Evolutionary conservation across 2,113 vertebrate species (phyloP).

Genomic region (Sinocyclocheilus rhinocerous): DNA sequence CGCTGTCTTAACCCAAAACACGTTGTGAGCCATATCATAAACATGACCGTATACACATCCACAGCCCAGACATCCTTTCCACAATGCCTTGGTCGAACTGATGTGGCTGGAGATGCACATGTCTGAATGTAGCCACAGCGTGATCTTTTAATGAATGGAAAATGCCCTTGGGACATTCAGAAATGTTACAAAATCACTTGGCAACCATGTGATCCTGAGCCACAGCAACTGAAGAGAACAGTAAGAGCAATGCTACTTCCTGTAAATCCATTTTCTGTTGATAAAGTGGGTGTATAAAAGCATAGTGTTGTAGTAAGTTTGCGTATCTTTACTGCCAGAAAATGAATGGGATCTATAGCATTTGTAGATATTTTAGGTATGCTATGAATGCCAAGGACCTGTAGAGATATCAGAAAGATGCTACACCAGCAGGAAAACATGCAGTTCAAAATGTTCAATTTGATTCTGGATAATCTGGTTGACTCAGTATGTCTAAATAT

Average conservation of each 20-base stretch:
- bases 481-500: background rate
- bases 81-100: conserved; percentile 42
- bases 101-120: conserved; percentile 60
- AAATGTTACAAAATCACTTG: conserved; percentile 29
- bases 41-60: conserved; percentile 12
- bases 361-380: background rate
- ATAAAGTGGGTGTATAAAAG: background rate
- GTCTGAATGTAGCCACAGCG: conserved; percentile 53
- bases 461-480: background rate
- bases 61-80: conserved; percentile 27
- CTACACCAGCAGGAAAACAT: background rate
- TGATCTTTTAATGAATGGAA: conserved; percentile 37
- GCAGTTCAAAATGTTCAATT: background rate
- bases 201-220: background rate
- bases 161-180: conserved; percentile 57
- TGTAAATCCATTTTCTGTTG: background rate
- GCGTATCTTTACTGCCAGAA: background rate
- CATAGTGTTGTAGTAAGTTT: background rate
- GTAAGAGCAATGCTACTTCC: background rate
- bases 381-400: background rate
- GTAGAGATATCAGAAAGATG: background rate
- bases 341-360: background rate
- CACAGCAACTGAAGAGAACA: background rate
- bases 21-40: conserved; percentile 2
- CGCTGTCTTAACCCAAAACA: conserved; percentile 25